phyloP scores from a whole-genome alignment of 2,113 vertebrate species.

The Vulpes lagopus region DNA sequence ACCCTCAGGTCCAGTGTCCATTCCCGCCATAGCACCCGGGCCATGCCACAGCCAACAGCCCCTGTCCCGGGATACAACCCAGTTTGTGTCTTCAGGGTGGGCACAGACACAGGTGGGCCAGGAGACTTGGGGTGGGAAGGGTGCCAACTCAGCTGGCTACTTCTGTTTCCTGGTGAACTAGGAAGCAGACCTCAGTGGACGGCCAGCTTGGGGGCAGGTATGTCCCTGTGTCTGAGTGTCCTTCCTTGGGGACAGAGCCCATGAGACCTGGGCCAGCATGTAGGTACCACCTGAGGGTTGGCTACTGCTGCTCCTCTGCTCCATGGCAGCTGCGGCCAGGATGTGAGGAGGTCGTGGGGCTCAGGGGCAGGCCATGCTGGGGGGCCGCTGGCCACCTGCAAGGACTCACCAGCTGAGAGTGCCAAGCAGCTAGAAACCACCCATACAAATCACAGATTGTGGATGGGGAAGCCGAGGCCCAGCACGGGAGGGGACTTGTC shows the following conservation, averaged over 20 bases:
- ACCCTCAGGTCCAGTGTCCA: not conserved
- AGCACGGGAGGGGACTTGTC: not conserved
- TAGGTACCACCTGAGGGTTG: not conserved
- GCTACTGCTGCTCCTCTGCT: not conserved
- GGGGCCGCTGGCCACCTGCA: not conserved
- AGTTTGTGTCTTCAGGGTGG: not conserved
- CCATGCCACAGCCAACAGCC: fast-evolving
- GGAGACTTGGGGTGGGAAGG: not conserved
- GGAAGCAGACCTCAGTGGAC: not conserved
- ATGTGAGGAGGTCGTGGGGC: fast-evolving
- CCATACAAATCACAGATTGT: not conserved
- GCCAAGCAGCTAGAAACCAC: not conserved
- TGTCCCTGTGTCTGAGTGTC: not conserved
- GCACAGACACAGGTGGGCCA: no score
- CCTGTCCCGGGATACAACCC: not conserved
- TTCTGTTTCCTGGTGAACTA: not conserved
- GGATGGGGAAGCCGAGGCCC: not conserved
- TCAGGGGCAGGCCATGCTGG: fast-evolving
- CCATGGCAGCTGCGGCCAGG: no score
- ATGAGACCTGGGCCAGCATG: not conserved
- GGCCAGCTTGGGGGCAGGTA: not conserved
- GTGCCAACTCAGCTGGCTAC: not conserved
- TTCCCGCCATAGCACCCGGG: fast-evolving
- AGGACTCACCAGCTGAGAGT: not conserved
- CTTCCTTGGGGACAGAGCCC: no score